A percentile compares a stretch with the other conserved stretches of the same genome.
Conservation (phyloP, 1,140 invertebrate genomes). For the Arion vulgaris region DNA sequence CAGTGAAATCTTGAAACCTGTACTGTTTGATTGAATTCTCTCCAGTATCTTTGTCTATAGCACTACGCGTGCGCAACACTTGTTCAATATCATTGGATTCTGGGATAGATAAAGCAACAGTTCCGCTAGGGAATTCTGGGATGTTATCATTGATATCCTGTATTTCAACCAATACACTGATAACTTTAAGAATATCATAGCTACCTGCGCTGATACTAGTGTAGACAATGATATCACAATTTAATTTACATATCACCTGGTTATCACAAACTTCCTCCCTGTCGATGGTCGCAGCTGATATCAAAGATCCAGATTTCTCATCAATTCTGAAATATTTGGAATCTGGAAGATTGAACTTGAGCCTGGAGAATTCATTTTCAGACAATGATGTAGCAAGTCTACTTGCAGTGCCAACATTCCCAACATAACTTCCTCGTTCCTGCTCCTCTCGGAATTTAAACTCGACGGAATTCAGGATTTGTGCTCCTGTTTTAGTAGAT, state of each 20-base stretch:
- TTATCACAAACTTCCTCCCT: constrained; percentile 54
- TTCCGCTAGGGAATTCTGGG: constrained; percentile 57
- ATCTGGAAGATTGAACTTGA: constrained; percentile 43
- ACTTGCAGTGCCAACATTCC: constrained; percentile 46
- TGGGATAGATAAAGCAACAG: constrained; percentile 51
- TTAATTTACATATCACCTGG: constrained; percentile 40
- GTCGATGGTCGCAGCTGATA: constrained; percentile 67
- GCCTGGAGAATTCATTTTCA: constrained; percentile 26
- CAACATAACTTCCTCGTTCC: constrained; percentile 42
- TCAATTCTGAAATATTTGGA: constrained; percentile 82
- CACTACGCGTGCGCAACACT: constrained; percentile 52
- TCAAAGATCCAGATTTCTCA: constrained; percentile 89
- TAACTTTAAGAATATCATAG: constrained; percentile 39
- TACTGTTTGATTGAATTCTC: constrained; percentile 53
- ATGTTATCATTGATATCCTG: constrained; percentile 67
- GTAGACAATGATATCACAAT: constrained; percentile 46
- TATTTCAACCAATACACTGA: constrained; percentile 48
- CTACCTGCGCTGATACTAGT: constrained; percentile 29
- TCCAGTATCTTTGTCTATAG: constrained; percentile 60
- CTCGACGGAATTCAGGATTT: neutral
- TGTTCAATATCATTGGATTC: constrained; percentile 54
- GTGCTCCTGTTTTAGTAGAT: neutral
- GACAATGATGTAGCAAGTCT: constrained; percentile 36
- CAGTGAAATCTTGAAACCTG: constrained; percentile 39
- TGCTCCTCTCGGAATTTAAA: constrained; percentile 47